phyloP scores from a whole-genome alignment of 2,797 vertebrate genomes.

The Sorex maritimensis region DNA sequence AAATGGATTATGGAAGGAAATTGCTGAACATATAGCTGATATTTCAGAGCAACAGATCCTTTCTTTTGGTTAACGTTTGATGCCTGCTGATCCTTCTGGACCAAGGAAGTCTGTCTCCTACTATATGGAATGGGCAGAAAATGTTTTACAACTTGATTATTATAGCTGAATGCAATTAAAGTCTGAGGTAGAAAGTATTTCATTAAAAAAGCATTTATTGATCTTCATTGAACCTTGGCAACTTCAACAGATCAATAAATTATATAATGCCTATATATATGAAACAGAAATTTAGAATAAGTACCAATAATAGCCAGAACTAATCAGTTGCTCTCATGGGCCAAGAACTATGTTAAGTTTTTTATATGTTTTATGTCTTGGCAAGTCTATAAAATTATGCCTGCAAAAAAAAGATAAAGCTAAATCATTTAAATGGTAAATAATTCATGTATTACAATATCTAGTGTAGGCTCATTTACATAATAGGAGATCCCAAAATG shows the following conservation, averaged over 20 bases:
- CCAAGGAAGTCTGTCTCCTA: neutral
- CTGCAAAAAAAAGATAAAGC: conserved; percentile 11
- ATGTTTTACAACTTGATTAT: conserved; percentile 26
- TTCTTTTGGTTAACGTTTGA: conserved; percentile 6
- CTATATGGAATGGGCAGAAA: conserved; percentile 39
- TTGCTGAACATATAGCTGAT: neutral
- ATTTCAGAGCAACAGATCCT: neutral
- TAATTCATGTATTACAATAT: neutral
- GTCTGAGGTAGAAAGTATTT: conserved; percentile 23
- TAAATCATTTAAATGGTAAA: conserved; percentile 22
- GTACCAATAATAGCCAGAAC: neutral
- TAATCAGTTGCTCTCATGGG: neutral
- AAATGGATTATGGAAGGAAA: neutral
- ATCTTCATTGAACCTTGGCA: neutral
- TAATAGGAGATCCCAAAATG: neutral
- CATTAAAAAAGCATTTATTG: conserved; percentile 46
- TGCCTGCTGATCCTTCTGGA: conserved; percentile 21
- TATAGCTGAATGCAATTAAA: conserved; percentile 42
- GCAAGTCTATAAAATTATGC: neutral
- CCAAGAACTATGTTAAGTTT: neutral
- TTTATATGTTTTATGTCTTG: neutral
- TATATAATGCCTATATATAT: neutral
- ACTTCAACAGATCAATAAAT: conserved; percentile 21
- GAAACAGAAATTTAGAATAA: conserved; percentile 42
- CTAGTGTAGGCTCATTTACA: neutral